phyloP scores from a whole-genome alignment of 2,797 vertebrate genomes.

The Danio aesculapii region DNA sequence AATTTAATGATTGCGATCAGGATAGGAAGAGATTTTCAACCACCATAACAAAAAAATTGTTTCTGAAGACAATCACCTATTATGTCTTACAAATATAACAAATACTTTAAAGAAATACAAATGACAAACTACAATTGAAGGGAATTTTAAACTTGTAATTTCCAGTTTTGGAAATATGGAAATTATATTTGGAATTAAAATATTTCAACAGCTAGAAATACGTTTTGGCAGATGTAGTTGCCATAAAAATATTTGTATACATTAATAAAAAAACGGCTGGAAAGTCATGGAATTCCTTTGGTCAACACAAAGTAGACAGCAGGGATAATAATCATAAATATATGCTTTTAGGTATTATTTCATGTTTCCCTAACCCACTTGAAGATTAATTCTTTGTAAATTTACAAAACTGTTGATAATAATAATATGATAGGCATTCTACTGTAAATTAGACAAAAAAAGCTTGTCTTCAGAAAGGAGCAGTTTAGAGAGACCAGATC shows the following conservation, averaged over 20 bases:
- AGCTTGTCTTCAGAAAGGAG: too few relatives aligned
- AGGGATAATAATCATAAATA: neutral
- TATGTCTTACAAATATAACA: too few relatives aligned
- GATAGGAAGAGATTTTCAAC: too few relatives aligned
- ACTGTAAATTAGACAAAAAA: neutral
- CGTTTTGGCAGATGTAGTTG: neutral
- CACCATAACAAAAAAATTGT: too few relatives aligned
- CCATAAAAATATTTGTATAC: neutral
- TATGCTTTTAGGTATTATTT: neutral
- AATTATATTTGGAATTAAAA: neutral
- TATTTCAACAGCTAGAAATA: neutral
- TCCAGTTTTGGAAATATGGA: neutral
- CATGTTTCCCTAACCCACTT: neutral
- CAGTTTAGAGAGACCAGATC: too few relatives aligned
- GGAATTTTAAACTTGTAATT: neutral
- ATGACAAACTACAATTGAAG: too few relatives aligned
- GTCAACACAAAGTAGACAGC: neutral
- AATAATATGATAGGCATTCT: neutral
- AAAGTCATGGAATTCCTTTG: neutral
- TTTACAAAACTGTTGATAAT: neutral
- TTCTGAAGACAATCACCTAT: too few relatives aligned
- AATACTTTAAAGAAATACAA: too few relatives aligned
- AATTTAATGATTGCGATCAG: too few relatives aligned
- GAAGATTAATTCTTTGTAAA: neutral
- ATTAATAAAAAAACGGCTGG: neutral